Percentiles rank a stretch among this genome's conserved stretches.
phyloP scores from a whole-genome alignment of 2,888 invertebrate genomes.

The Ischnura elegans region DNA sequence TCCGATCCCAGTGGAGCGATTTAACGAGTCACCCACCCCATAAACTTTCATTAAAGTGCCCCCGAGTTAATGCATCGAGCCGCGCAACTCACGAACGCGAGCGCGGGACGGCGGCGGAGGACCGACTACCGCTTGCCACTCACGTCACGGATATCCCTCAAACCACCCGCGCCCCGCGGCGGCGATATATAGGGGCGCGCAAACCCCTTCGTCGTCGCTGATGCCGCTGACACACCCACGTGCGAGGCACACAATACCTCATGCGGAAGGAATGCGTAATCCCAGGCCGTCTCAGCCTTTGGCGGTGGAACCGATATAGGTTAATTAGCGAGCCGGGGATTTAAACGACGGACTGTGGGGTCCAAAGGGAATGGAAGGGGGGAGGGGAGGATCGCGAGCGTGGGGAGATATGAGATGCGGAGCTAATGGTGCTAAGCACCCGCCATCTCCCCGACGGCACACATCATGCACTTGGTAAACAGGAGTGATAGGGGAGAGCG shows the following conservation, averaged over 20 bases:
- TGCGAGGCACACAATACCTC: conserved; percentile 8
- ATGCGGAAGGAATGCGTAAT: conserved; percentile 38
- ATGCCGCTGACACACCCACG: conserved; percentile 6
- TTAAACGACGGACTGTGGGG: conserved; percentile 23
- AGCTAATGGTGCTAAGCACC: conserved; percentile 61
- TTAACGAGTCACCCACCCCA: conserved; percentile 17
- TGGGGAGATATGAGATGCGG: conserved; percentile 54
- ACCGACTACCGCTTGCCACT: background rate
- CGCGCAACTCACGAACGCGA: background rate
- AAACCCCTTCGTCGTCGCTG: background rate
- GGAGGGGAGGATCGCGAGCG: conserved; percentile 25
- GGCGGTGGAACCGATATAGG: conserved; percentile 27
- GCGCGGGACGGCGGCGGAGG: background rate
- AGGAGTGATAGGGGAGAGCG: no score
- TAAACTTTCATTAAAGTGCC: conserved; percentile 20
- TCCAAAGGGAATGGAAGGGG: background rate
- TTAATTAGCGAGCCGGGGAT: conserved; percentile 46
- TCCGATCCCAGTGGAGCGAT: background rate
- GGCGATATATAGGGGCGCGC: conserved; percentile 9
- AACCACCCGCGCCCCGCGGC: background rate
- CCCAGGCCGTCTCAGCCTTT: conserved; percentile 24
- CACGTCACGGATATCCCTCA: background rate
- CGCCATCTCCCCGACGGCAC: conserved; percentile 56
- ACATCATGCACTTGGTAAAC: background rate
- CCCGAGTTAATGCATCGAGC: conserved; percentile 14